Evolutionary conservation across 2,797 vertebrate genomes (phyloP).

Genomic region (Euthynnus affinis): DNA sequence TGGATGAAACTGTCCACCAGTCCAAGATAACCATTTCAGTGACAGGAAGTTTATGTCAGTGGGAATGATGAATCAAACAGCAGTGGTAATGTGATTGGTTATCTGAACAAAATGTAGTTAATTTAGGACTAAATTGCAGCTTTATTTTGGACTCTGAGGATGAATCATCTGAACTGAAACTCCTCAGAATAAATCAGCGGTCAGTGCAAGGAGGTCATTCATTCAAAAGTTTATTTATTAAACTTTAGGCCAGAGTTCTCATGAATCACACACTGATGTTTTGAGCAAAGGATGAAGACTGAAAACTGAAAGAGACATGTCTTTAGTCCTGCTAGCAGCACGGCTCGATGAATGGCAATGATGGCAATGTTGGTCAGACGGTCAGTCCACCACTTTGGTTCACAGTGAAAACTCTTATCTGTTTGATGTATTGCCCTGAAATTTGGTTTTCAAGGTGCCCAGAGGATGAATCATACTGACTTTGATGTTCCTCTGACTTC

Average conservation of each 20-base stretch:
- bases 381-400: too few relatives aligned
- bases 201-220: neutral
- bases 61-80: constrained; percentile 24
- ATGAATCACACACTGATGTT: neutral
- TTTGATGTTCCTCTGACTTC: too few relatives aligned
- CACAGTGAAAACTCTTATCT: too few relatives aligned
- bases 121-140: constrained; percentile 6
- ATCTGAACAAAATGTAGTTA: neutral
- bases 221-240: neutral
- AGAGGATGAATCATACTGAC: too few relatives aligned
- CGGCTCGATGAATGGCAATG: too few relatives aligned
- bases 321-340: neutral
- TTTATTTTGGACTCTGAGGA: constrained; percentile 17
- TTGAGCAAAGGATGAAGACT: too few relatives aligned
- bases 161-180: constrained; percentile 23
- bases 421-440: too few relatives aligned
- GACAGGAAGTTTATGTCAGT: constrained; percentile 16
- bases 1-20: neutral
- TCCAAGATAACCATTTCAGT: neutral
- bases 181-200: neutral
- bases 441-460: neutral
- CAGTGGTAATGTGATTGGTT: neutral
- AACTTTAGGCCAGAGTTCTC: neutral
- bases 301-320: neutral
- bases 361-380: too few relatives aligned